Evolutionary conservation across 2,888 invertebrate species (phyloP).

Genomic region (Cotesia congregata): DNA sequence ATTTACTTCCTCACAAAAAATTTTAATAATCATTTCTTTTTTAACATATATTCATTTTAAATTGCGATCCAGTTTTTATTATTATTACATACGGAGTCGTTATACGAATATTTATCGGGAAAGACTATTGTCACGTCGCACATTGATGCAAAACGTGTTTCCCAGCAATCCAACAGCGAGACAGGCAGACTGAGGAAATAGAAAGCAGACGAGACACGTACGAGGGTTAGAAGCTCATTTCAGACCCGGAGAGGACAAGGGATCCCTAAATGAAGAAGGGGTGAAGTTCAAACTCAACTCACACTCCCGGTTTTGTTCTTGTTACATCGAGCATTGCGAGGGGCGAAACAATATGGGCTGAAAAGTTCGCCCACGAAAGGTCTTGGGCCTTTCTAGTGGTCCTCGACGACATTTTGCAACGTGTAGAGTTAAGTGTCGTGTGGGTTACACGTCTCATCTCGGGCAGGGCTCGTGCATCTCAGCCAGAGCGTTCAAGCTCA

Average conservation of each 20-base stretch:
- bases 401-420: constrained; percentile 30
- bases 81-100: not conserved
- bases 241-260: constrained; percentile 4
- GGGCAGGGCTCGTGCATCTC: not conserved
- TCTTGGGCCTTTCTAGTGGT: constrained; percentile 44
- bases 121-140: constrained; percentile 16
- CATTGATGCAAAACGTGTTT: constrained; percentile 16
- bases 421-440: too few species aligned
- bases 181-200: constrained; percentile 35
- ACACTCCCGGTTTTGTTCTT: constrained; percentile 55
- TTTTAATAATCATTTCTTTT: too few species aligned
- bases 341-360: constrained; percentile 61
- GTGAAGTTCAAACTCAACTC: constrained; percentile 57
- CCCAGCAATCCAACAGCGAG: not conserved
- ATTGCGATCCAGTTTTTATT: not conserved
- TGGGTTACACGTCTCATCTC: constrained; percentile 25
- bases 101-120: constrained; percentile 9
- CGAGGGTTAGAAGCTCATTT: constrained; percentile 21
- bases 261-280: constrained; percentile 26
- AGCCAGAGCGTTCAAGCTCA: not conserved
- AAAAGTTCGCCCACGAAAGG: constrained; percentile 47
- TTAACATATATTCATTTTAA: too few species aligned
- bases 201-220: constrained; percentile 36
- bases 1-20: not conserved
- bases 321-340: constrained; percentile 58